phyloP scores from a whole-genome alignment of 2,797 vertebrate genomes.

The Myotis planiceps region DNA sequence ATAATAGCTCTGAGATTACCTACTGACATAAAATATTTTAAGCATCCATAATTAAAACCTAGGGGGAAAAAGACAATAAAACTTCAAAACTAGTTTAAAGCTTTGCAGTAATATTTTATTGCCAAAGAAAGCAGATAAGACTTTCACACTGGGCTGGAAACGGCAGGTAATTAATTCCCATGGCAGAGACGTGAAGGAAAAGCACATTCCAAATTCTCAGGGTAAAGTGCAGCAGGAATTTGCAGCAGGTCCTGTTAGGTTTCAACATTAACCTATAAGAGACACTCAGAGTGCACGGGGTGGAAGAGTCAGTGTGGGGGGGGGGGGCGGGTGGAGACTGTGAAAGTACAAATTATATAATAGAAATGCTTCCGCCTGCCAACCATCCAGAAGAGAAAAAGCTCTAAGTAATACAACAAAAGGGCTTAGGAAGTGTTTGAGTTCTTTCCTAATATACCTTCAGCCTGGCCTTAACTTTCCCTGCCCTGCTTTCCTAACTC shows the following conservation, averaged over 20 bases:
- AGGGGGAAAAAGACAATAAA: constrained; percentile 70
- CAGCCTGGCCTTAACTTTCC: background rate
- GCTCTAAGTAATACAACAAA: background rate
- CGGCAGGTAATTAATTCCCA: constrained; percentile 70
- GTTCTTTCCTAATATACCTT: background rate
- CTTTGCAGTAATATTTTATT: constrained; percentile 48
- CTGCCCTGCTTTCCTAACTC: background rate
- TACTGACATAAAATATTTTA: constrained; percentile 65
- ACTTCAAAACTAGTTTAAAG: constrained; percentile 67
- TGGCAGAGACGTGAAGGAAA: background rate
- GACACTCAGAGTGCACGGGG: background rate
- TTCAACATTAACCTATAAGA: background rate
- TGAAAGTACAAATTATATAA: background rate
- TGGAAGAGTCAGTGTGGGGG: too few relatives aligned
- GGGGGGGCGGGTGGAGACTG: background rate
- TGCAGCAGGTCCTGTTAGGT: background rate
- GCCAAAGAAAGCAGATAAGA: constrained; percentile 72
- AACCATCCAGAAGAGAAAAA: background rate
- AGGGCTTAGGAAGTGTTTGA: background rate
- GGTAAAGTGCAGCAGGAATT: constrained; percentile 28
- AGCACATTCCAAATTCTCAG: constrained; percentile 57
- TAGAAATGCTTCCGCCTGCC: background rate
- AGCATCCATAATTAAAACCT: constrained; percentile 72
- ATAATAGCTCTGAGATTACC: constrained; percentile 66
- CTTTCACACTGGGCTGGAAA: constrained; percentile 60